Evolutionary conservation across 23 tunicate species (phyloP), one percentile per base, ranked within the genome.

Genomic region (Trididemnum miniatum): DNA sequence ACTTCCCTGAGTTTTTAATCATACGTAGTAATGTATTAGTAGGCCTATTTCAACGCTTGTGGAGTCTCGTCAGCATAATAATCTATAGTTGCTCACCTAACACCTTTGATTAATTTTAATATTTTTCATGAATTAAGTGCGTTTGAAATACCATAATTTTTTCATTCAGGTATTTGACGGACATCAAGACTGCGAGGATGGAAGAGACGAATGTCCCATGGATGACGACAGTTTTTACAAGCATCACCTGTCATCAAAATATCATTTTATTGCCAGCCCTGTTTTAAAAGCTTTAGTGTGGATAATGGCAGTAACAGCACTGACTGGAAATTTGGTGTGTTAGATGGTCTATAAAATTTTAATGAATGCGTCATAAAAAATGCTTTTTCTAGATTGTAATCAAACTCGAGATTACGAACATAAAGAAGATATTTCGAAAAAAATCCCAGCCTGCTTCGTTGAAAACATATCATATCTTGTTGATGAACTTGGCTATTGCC

Each of bases 241-340:
- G 23, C 3, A 27, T 49, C 20, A 51, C 23, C 12, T 54, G 27
- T 78, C 82, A 5, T 78, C 82, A 2, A 20, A 20, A 3, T 73
- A 71, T 50, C 79, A 88, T 26, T 34, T 90, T 83, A 82, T 90
- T 2, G 90, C 44, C 30, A 90, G 51, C 59, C 72, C 80, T 7
- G 57, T 80, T 34, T 63, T 90, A 49, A 65, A 90, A 18, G 82
- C 78, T 1, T 20, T 90, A 12, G 89, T 85, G 26, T 90, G 96
- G 96, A 81, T 90, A 2, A 85, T 90, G 89, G 96, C 65, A 2
- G 0, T 90, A n/a, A 27, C 85, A 1, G 86, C 96, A 1, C 35
- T 90, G 28, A 36, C 44, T 20, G 96, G 96, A 24, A 90, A 90
- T 81, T 2, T 50, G 79, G 96, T 85, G 71, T 7, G 54, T n/a